Conservation (phyloP, 2,113 vertebrate species). For the Todiramphus saurophagus region DNA sequence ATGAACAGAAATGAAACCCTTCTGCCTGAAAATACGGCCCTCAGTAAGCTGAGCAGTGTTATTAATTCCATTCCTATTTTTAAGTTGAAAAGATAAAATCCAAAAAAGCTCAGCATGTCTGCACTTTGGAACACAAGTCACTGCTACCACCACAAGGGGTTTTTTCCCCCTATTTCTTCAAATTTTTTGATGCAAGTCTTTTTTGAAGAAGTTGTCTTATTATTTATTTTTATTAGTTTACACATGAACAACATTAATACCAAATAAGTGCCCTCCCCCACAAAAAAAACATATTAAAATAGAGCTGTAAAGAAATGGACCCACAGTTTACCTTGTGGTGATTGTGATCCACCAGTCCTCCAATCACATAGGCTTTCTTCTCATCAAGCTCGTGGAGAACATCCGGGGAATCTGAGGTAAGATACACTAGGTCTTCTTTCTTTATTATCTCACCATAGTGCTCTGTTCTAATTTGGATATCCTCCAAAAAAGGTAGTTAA, state of each 20-base stretch:
- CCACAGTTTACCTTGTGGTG: slow-evolving; percentile 89
- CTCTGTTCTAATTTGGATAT: slow-evolving; percentile 86
- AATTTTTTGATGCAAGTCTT: neutral
- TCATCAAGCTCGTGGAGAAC: slow-evolving; percentile 88
- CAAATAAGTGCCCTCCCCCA: neutral
- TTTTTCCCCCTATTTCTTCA: neutral
- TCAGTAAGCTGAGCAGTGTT: neutral
- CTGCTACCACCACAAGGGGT: neutral
- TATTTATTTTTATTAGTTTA: neutral
- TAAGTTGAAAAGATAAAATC: neutral
- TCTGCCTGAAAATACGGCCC: neutral
- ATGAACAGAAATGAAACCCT: neutral
- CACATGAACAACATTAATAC: neutral
- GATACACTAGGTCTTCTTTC: slow-evolving; percentile 90
- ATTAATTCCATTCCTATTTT: neutral
- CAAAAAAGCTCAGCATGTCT: neutral
- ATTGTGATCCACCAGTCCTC: slow-evolving; percentile 97
- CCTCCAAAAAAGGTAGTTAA: slow-evolving; percentile 75
- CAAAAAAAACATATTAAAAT: no score
- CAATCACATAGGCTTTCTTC: slow-evolving; percentile 92
- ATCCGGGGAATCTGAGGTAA: slow-evolving; percentile 95
- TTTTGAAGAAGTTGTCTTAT: neutral
- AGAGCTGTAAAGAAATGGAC: neutral
- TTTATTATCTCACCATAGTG: slow-evolving; percentile 86
- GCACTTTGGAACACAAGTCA: neutral